Evolutionary conservation across 2,113 vertebrate species (phyloP), one percentile per base, ranked within the genome.

Genomic region (Redunca redunca): DNA sequence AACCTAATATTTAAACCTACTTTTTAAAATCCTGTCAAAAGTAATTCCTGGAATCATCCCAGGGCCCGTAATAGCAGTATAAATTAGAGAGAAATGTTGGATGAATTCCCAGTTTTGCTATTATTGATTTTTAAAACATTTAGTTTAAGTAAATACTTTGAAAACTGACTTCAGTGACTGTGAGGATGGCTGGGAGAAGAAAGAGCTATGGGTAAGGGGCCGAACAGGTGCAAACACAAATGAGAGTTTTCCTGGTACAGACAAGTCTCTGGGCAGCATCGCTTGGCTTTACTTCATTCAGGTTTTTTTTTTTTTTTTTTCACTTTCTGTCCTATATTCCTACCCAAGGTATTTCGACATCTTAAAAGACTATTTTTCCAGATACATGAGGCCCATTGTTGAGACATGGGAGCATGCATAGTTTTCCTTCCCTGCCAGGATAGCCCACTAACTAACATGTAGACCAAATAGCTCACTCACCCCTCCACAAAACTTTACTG

Each of bases 101-200:
- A 95, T 74, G 46, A 80, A 93, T 86, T 93, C 78, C 60, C 10
- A 80, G 12, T 85, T 96, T 88, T 86, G 53, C 71, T 86, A 57
- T 82, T 88, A 93, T 52, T 97, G 74, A 91, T 97, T 97, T 91
- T 91, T 77, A 74, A 89, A 91, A 84, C 26, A 87, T 91, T 93
- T 52, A 71, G 26, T 97, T 89, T 64, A 97, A 95, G 19, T 71
- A 95, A 90, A 74, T 91, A 93, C 33, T 86, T 94, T 81, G 28
- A 83, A 98, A 94, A 87, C 7, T 58, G 21, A 87, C 80, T 85
- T 96, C 30, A 55, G 9, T 50, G 89, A 78, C 8, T 83, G 13
- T 71, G 30, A 88, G 46, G 19, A 62, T 19, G 30, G 50, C n/a
- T 43, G 14, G 6, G 0, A 26, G 36, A 57, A 87, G 14, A 30